Evolutionary conservation across 2,888 invertebrate genomes (phyloP), one percentile per base, ranked within the genome.

Genomic region (Leptinotarsa rubiginosa): DNA sequence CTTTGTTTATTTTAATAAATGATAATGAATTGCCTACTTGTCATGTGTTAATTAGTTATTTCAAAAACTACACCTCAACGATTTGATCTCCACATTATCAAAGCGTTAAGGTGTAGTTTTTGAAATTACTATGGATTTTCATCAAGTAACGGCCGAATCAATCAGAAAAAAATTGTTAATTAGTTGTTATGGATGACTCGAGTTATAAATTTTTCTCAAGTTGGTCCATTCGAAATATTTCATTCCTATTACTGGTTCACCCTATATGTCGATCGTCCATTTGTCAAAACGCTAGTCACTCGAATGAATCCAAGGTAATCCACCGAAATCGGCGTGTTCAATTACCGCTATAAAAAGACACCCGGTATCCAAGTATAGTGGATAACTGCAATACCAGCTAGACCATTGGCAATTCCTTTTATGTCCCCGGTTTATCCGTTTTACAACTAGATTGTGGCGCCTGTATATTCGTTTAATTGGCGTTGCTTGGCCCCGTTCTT

Each of bases 371-470:
- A 22, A 56, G 56, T 56, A 56, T 15, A 56, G 56, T 22, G 47
- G 41, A 69, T 47, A 56, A 47, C 62, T 18, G 70, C 52, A 49
- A 73, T 64, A 50, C 50, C 49, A 64, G 56, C 65, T 49, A 31
- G 16, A 67, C 68, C 69, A 65, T 70, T 69, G 73, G 52, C 65
- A 71, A 65, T 65, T 71, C 73, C 76, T 71, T 73, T 69, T 73
- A 69, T 18, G 73, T 69, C 31, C 20, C 18, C 56, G 18, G 41
- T 70, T 59, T 18, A 49, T 25, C 25, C 31, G 49, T 65, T 68
- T 67, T 69, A 75, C 56, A 73, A 64, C 65, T 68, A 70, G 70
- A 70, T 64, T 41, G 70, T 66, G 75, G 75, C 75, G 75, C 75
- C 75, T 73, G 64, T 56, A 65, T 62, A 47, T 66, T 20, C 72